phyloP scores from a whole-genome alignment of 2,888 invertebrate genomes.

The Gortyna flavago region DNA sequence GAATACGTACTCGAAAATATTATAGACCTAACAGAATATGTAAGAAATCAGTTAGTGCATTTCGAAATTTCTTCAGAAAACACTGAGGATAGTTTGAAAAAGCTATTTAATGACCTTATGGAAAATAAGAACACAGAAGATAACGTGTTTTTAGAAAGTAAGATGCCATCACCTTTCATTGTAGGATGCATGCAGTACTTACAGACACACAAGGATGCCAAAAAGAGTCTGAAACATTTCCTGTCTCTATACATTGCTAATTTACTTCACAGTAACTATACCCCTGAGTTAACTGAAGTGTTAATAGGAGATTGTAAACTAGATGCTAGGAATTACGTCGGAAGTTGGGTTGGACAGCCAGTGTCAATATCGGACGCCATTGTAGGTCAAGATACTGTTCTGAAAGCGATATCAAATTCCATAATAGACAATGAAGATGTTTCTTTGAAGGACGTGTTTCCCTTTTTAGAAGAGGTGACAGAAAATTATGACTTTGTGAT shows the following conservation, averaged over 20 bases:
- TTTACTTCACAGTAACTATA: constrained; percentile 91
- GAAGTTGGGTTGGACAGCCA: constrained; percentile 85
- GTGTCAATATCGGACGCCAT: constrained; percentile 77
- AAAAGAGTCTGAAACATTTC: constrained; percentile 82
- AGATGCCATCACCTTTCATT: constrained; percentile 84
- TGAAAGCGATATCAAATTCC: constrained; percentile 83
- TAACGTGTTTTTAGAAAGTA: constrained; percentile 81
- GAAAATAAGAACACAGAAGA: constrained; percentile 78
- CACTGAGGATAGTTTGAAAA: constrained; percentile 77
- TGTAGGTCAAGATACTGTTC: constrained; percentile 73
- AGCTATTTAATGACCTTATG: constrained; percentile 83
- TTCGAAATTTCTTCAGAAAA: constrained; percentile 82
- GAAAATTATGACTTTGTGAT: constrained; percentile 74
- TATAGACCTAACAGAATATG: constrained; percentile 76
- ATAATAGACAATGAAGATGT: constrained; percentile 80
- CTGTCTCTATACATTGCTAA: constrained; percentile 86
- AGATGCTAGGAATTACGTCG: constrained; percentile 87
- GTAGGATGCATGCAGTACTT: constrained; percentile 84
- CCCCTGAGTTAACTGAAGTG: constrained; percentile 86
- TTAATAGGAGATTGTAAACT: constrained; percentile 87
- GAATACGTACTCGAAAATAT: constrained; percentile 82
- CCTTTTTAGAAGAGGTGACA: constrained; percentile 71
- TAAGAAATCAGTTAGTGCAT: constrained; percentile 81
- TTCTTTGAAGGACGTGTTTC: constrained; percentile 77
- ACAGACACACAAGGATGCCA: constrained; percentile 78